Conservation (phyloP, 2,797 vertebrate genomes). For the Arremon brunneinucha region DNA sequence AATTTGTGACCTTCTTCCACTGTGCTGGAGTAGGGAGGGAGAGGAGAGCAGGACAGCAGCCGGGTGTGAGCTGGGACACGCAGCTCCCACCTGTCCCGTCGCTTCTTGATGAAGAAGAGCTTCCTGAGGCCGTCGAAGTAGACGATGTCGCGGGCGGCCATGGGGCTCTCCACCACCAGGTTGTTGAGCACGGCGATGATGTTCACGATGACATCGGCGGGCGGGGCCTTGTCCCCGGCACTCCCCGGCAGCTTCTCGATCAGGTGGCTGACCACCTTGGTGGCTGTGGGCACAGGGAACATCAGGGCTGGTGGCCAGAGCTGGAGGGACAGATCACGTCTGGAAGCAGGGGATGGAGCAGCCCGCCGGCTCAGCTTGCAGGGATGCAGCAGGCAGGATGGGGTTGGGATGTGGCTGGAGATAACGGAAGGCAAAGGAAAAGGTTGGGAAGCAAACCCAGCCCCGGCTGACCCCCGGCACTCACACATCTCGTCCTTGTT, state of each 20-base stretch:
- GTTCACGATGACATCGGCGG: constrained; percentile 85
- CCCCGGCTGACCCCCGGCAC: not conserved
- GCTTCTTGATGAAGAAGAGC: constrained; percentile 82
- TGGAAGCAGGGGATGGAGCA: fast-evolving
- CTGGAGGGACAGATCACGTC: not conserved
- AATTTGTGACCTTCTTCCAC: not conserved
- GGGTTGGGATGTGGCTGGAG: not conserved
- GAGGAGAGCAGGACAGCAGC: not conserved
- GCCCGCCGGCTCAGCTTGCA: fast-evolving
- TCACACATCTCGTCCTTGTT: constrained; percentile 90
- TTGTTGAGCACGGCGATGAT: constrained; percentile 91
- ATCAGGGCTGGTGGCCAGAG: not conserved
- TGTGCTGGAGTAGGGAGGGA: fast-evolving
- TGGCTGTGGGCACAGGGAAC: constrained; percentile 70
- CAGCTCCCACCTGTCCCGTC: constrained; percentile 73
- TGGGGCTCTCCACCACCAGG: constrained; percentile 82
- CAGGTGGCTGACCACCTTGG: constrained; percentile 83
- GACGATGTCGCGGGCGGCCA: constrained; percentile 84
- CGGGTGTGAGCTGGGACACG: fast-evolving
- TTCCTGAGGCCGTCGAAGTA: constrained; percentile 84
- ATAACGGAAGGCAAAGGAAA: not conserved
- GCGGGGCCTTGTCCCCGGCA: constrained; percentile 72
- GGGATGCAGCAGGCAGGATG: not conserved
- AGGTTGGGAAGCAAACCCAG: not conserved
- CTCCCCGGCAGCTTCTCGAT: constrained; percentile 82